Percentiles rank a stretch among this genome's conserved stretches.
These are phyloP conservation scores for Ctenosaura bakeri DNA, from an alignment of 2,797 vertebrate genomes.

Conservation along the genomic window DNA sequence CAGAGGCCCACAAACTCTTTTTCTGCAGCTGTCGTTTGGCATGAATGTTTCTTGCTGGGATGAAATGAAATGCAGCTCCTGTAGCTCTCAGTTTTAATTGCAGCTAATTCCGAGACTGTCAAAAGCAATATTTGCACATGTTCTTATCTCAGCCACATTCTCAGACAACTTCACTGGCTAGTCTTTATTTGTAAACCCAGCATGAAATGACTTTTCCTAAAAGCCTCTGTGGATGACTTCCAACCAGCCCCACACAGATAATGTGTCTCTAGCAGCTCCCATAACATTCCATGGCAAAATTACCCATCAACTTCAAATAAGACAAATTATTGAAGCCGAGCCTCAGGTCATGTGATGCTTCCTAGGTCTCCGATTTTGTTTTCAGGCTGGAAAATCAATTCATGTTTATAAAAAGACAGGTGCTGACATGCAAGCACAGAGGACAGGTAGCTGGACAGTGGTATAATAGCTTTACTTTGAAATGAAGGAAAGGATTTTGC, in stretches of 20 bases:
- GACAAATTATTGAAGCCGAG: slow-evolving; percentile 34
- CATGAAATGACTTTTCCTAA: slow-evolving; percentile 64
- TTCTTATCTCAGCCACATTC: slow-evolving; percentile 64
- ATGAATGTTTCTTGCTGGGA: neutral
- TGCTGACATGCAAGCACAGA: neutral
- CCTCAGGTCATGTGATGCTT: neutral
- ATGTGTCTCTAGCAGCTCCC: slow-evolving; percentile 35
- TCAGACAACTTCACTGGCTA: slow-evolving; percentile 23
- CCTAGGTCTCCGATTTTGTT: neutral
- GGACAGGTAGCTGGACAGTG: neutral
- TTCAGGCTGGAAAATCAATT: slow-evolving; percentile 39
- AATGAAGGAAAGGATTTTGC: neutral
- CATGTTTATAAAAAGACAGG: neutral
- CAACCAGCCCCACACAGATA: slow-evolving; percentile 56
- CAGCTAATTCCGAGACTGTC: slow-evolving; percentile 59
- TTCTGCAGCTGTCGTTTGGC: slow-evolving; percentile 51
- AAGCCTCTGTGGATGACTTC: slow-evolving; percentile 55
- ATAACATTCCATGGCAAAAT: slow-evolving; percentile 59
- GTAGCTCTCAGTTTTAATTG: slow-evolving; percentile 54
- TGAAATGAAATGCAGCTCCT: slow-evolving; percentile 47
- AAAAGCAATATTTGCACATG: slow-evolving; percentile 50
- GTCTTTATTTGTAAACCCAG: neutral
- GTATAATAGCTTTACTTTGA: neutral
- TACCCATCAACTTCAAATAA: slow-evolving; percentile 62
- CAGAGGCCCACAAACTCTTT: slow-evolving; percentile 17